Evolutionary conservation across 2,888 invertebrate genomes (phyloP), one percentile per base, ranked within the genome.

Genomic region (Zele albiditarsus): DNA sequence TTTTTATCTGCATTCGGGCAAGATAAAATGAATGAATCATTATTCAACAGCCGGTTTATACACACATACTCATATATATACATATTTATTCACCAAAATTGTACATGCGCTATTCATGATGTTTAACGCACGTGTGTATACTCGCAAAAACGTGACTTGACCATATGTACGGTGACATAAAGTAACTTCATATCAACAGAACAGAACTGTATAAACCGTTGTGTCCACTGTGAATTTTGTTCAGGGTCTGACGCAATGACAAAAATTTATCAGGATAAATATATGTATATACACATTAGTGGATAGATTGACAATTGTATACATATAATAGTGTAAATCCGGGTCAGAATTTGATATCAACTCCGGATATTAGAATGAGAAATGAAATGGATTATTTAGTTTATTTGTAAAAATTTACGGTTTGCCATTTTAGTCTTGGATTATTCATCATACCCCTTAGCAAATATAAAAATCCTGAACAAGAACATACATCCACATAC

Each of bases 131-230:
- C 53, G 53, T 53, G 53, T 53, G 2, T 53, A 53, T 10, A 53
- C 20, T 53, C 23, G 20, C 53, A 53, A 53, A 53, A 53, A 53
- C 53, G 53, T 53, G 53, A 53, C 20, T 53, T 53, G 20, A 53
- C 53, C 53, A 53, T 53, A 53, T 53, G 53, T 53, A 53, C 53
- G 0, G 5, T 20, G 53, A 20, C 53, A 53, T 20, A 53, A 53
- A 20, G 53, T 53, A 53, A 20, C 20, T 5, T 53, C 20, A n/a
- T 53, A 53, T 53, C 20, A 53, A 53, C 20, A 20, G 8, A 53
- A 53, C 53, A 20, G 53, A 53, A 53, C 20, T 53, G 2, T 8
- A 53, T 53, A 53, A 20, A 53, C 53, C 53, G 53, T 53, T 53
- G n/a, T 53, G 53, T 53, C 20, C 53, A 53, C 23, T 53, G 46